Conservation (phyloP, 2,888 invertebrate species). For the Phortica okadai region DNA sequence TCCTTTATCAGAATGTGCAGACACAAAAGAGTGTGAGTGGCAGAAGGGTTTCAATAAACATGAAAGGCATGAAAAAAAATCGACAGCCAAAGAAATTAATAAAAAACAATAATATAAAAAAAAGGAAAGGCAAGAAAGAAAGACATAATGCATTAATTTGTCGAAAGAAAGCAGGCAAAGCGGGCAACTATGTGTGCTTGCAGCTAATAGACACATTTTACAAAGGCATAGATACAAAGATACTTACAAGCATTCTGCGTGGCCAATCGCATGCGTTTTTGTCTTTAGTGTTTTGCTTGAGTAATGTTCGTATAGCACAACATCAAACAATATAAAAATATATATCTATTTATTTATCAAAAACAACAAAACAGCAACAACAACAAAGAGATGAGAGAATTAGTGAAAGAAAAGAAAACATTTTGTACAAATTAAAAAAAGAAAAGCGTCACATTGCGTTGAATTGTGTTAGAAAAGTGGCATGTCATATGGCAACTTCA, state of each 20-base stretch:
- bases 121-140: conserved; percentile 37
- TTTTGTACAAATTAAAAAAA: conserved; percentile 17
- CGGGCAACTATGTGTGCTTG: conserved; percentile 16
- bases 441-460: neutral
- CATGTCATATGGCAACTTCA: conserved; percentile 37
- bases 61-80: conserved; percentile 27
- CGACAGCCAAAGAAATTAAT: neutral
- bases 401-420: conserved; percentile 4
- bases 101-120: conserved; percentile 5
- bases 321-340: conserved; percentile 65
- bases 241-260: conserved; percentile 13
- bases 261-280: conserved; percentile 20
- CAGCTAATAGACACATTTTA: conserved; percentile 62
- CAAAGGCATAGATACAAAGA: conserved; percentile 56
- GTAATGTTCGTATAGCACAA: conserved; percentile 47
- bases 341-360: conserved; percentile 59
- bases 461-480: conserved; percentile 9
- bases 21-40: conserved; percentile 32
- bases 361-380: conserved; percentile 23
- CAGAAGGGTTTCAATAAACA: conserved; percentile 21
- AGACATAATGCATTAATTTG: conserved; percentile 53
- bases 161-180: conserved; percentile 45
- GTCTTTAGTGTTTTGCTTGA: conserved; percentile 31
- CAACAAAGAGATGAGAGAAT: conserved; percentile 39
- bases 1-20: conserved; percentile 63